Percentiles rank a stretch among this genome's conserved stretches.
These are phyloP conservation scores for Takifugu flavidus DNA, from an alignment of 2,113 vertebrate genomes.

Conservation along the genomic window DNA sequence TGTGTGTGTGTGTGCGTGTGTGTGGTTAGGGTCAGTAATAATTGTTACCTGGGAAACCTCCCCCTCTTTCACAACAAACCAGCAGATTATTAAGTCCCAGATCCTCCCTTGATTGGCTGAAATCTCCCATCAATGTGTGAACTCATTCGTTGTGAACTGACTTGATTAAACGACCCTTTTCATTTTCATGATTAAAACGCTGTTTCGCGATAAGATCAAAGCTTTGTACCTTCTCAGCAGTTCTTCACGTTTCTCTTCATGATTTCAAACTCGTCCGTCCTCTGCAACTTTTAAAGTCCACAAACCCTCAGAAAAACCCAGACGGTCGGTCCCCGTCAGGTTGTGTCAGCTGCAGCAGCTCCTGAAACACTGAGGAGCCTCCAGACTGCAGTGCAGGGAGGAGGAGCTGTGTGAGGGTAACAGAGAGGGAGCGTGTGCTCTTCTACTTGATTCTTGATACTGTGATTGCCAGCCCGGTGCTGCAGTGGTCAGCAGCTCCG, in stretches of 20 bases:
- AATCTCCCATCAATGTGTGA: no score
- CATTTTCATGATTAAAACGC: no score
- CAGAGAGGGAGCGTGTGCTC: no score
- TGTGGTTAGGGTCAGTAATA: not conserved
- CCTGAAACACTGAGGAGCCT: constrained; percentile 10
- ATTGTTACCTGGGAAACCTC: constrained; percentile 30
- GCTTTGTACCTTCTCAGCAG: constrained; percentile 39
- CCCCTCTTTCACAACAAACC: not conserved
- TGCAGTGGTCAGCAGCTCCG: no score
- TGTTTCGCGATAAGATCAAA: no score
- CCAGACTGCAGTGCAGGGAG: constrained; percentile 35
- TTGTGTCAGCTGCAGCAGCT: constrained; percentile 9
- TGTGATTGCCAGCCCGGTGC: no score
- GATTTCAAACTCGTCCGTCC: not conserved
- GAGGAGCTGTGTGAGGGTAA: constrained; percentile 6
- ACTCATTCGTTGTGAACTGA: no score
- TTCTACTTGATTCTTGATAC: no score
- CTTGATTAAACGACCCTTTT: not conserved
- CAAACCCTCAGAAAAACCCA: not conserved
- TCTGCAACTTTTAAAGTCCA: constrained; percentile 18
- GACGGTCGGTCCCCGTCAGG: not conserved
- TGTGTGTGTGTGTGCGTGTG: constrained; percentile 1
- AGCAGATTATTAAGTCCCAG: not conserved
- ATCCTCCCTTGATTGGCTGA: not conserved
- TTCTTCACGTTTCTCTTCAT: constrained; percentile 1